Evolutionary conservation across 2,888 invertebrate genomes (phyloP).

Genomic region (Crematogaster levior): DNA sequence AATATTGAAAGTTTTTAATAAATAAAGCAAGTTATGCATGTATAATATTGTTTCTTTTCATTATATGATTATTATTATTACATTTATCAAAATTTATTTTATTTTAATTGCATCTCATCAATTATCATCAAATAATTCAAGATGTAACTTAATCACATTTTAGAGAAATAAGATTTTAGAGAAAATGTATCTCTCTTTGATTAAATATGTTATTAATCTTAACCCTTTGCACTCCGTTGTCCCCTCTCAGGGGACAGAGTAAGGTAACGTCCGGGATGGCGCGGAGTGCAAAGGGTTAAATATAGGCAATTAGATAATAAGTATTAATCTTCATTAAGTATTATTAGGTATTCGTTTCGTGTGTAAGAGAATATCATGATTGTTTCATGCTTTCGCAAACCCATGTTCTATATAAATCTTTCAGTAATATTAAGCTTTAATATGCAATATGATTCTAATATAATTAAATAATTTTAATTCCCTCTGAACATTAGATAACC

Average conservation of each 20-base stretch:
- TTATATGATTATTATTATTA: background rate
- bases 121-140: conserved; percentile 4
- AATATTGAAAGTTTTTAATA: background rate
- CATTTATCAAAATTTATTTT: background rate
- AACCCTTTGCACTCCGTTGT: no score
- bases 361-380: conserved; percentile 7
- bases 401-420: background rate
- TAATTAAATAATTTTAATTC: background rate
- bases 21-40: background rate
- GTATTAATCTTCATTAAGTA: background rate
- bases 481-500: background rate
- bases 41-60: background rate
- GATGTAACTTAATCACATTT: background rate
- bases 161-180: background rate
- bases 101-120: background rate
- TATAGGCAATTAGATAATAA: background rate
- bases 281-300: no score
- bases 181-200: background rate
- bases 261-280: no score
- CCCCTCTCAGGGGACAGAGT: no score
- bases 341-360: background rate
- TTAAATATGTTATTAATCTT: conserved; percentile 19
- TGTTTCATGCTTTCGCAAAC: background rate
- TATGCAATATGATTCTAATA: background rate
- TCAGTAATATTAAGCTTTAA: conserved; percentile 10